Conservation (phyloP, 2,113 vertebrate species). For the Vicugna pacos region DNA sequence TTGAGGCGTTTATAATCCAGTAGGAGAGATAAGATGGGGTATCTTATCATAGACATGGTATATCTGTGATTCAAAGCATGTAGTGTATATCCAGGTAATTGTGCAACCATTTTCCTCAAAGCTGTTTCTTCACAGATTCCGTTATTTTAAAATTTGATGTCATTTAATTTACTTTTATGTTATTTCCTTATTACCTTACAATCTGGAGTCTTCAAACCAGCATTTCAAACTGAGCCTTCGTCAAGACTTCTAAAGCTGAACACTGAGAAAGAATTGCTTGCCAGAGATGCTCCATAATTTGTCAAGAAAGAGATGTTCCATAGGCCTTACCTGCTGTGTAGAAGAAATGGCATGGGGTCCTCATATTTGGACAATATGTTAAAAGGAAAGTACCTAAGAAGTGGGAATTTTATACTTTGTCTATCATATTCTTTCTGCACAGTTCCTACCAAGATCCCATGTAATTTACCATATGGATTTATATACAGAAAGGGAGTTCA, state of each 20-base stretch:
- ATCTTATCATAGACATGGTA: not conserved
- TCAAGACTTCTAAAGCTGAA: not conserved
- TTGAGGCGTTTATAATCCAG: not conserved
- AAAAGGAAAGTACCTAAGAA: not conserved
- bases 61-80: not conserved
- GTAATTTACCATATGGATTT: not conserved
- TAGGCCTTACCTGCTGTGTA: rapidly evolving
- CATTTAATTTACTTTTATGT: too few species aligned
- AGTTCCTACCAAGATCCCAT: not conserved
- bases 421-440: not conserved
- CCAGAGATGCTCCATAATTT: not conserved
- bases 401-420: not conserved
- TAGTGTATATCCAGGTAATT: not conserved
- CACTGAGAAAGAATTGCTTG: not conserved
- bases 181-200: not conserved
- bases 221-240: not conserved
- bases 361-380: not conserved
- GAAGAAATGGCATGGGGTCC: not conserved
- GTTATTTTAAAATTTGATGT: not conserved
- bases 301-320: not conserved
- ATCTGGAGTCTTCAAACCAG: not conserved
- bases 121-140: not conserved
- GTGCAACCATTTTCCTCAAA: not conserved
- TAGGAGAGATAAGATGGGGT: not conserved
- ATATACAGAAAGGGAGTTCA: conserved; percentile 3